Conservation (phyloP, 35 echinoderm and acorn worm genomes). For the Apostichopus californicus region DNA sequence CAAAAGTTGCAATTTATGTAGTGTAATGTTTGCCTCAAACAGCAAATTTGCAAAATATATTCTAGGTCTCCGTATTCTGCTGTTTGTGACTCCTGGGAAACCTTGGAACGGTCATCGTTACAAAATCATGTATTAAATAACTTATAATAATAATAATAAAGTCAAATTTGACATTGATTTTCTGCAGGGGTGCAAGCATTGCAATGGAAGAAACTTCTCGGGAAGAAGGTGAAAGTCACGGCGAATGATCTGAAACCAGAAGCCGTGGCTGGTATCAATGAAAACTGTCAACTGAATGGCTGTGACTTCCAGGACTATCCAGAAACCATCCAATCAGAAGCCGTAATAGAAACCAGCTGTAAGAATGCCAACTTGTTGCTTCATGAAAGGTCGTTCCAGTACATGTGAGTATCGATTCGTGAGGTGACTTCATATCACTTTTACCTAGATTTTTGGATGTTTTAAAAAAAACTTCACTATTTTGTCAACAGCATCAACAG, state of each 20-base stretch:
- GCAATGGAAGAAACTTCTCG: slow-evolving; percentile 41
- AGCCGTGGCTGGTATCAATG: slow-evolving; percentile 34
- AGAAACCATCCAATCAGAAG: background rate
- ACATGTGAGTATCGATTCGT: slow-evolving; percentile 33
- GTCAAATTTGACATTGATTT: background rate
- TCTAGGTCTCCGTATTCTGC: no score
- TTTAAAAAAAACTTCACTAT: no score
- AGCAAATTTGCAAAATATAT: no score
- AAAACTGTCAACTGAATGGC: slow-evolving; percentile 42
- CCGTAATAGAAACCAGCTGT: slow-evolving; percentile 6
- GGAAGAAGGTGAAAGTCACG: slow-evolving; percentile 22
- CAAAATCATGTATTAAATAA: no score
- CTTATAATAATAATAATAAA: background rate
- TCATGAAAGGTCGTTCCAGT: slow-evolving; percentile 44
- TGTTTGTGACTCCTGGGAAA: no score
- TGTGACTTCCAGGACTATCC: background rate
- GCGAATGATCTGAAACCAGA: slow-evolving; percentile 33
- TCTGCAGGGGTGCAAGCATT: slow-evolving; percentile 31
- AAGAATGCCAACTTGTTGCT: slow-evolving; percentile 41
- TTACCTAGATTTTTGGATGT: no score
- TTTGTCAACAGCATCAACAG: no score
- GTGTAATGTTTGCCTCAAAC: no score
- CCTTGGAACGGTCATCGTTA: no score
- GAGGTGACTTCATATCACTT: background rate
- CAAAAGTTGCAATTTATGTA: no score